These are phyloP conservation scores for Mus minutoides DNA, from an alignment of 2,797 vertebrate species.

Conservation along the genomic window DNA sequence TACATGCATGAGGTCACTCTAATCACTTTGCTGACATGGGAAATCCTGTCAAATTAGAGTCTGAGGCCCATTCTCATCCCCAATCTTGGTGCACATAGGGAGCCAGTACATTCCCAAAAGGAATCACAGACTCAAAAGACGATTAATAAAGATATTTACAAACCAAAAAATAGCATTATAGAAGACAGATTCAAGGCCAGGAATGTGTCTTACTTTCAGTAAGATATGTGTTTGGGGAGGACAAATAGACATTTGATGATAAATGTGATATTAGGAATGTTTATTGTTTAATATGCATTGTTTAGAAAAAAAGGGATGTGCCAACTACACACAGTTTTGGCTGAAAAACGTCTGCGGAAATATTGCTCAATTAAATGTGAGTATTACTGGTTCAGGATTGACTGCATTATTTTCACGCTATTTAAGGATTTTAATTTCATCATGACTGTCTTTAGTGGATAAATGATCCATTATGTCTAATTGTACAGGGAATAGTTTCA, in stretches of 20 bases:
- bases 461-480: too few species aligned
- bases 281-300: neutral
- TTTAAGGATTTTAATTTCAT: too few species aligned
- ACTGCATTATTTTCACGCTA: too few species aligned
- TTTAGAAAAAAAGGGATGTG: neutral
- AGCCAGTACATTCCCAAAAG: rapidly evolving
- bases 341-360: rapidly evolving
- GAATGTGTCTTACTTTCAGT: neutral
- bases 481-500: too few species aligned
- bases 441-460: too few species aligned
- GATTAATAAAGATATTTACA: neutral
- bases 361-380: neutral
- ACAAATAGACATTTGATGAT: neutral
- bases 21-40: too few species aligned
- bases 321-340: neutral
- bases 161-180: neutral
- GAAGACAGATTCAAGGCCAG: neutral
- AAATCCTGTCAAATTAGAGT: too few species aligned
- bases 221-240: too few species aligned
- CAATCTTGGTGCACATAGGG: too few species aligned
- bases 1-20: neutral
- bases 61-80: neutral
- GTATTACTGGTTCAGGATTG: neutral
- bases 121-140: neutral
- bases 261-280: too few species aligned